These are phyloP conservation scores for Abrostola triplasia DNA, from an alignment of 2,888 invertebrate genomes.

Conservation along the genomic window DNA sequence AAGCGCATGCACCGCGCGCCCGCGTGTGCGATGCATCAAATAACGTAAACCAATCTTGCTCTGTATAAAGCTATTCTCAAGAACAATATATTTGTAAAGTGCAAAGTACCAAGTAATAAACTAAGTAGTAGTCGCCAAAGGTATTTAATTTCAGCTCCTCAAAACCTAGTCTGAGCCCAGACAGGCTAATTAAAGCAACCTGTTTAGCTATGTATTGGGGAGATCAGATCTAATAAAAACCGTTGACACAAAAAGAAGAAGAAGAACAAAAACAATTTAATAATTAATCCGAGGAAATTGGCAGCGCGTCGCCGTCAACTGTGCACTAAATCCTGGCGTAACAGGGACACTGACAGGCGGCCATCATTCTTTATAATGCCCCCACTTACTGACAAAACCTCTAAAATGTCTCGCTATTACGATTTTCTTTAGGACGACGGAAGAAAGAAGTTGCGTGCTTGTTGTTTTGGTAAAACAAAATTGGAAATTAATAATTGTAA, in stretches of 20 bases:
- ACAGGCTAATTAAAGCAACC: too few relatives aligned
- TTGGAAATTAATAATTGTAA: background rate
- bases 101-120: too few relatives aligned
- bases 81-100: too few relatives aligned
- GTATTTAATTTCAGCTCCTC: too few relatives aligned
- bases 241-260: background rate
- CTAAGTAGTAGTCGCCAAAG: too few relatives aligned
- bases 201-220: too few relatives aligned
- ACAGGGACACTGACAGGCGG: conserved; percentile 17
- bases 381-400: conserved; percentile 27
- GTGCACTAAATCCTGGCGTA: conserved; percentile 9
- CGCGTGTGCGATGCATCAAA: too few relatives aligned
- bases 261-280: conserved; percentile 11
- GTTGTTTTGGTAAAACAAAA: background rate
- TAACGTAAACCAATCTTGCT: too few relatives aligned
- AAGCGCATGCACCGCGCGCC: too few relatives aligned
- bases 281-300: conserved; percentile 21
- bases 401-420: conserved; percentile 22
- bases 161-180: too few relatives aligned
- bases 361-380: conserved; percentile 36
- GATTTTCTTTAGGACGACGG: conserved; percentile 2
- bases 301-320: conserved; percentile 14
- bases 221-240: too few relatives aligned
- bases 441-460: conserved; percentile 5
- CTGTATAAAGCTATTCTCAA: too few relatives aligned